Evolutionary conservation across 2,797 vertebrate species (phyloP), one percentile per base, ranked within the genome.

Genomic region (Sebastes cheni): DNA sequence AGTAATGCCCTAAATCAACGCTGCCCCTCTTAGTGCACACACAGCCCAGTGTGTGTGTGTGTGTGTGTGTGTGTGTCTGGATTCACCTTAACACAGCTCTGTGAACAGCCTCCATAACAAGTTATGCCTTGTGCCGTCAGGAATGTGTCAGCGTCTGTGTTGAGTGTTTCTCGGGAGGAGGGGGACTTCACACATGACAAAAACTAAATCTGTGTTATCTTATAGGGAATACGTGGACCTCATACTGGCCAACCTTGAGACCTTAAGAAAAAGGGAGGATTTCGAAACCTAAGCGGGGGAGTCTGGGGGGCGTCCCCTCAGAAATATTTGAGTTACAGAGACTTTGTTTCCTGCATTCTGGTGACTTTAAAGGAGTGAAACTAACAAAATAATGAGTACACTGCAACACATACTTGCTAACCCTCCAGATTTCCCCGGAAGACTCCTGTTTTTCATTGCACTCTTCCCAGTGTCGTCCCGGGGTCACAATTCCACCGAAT

Each of bases 1-100:
- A 96, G 96, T 94, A 95, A 96, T 95, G 96, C 96, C 92, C 95
- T 97, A 96, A 97, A 96, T 97, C 97, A 96, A 93, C 95, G 96
- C 95, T 94, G 96, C 96, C 96, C 95, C 89, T 91, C 88, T 91
- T 8, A 2, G 67, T 90, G 94, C 12, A 39, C 95, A 94, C 96
- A 94, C 94, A 91, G 95, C 95, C 94, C 93, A 87, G 91, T 76
- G 86, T 36, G 34, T 36, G 34, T 36, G 34, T 36, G 32, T 34
- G 32, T 32, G 32, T 76, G 85, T 72, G 81, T 84, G 88, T 61
- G 61, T 83, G 88, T 76, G 85, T 90, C 81, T 88, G 73, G 80
- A 80, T 86, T 88, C 85, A 93, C 92, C 94, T 92, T 91, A 94
- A 91, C 91, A 93, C 90, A 50, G 86, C 75, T 83, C 89, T 88